phyloP scores from a whole-genome alignment of 1,140 invertebrate genomes.

The Nilaparvata lugens region DNA sequence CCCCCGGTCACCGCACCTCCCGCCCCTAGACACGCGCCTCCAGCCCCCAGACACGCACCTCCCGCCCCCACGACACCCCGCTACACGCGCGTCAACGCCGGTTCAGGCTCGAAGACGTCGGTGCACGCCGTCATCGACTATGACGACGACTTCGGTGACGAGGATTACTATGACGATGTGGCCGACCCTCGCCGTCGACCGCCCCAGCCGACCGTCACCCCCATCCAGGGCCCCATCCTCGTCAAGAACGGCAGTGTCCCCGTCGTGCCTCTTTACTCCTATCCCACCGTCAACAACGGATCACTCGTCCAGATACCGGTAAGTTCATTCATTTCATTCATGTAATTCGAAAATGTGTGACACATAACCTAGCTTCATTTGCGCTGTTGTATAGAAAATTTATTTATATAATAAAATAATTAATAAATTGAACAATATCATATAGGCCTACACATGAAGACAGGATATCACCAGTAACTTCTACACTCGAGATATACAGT shows the following conservation, averaged over 20 bases:
- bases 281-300: conserved; percentile 71
- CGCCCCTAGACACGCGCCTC: background rate
- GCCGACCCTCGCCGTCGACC: conserved; percentile 20
- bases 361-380: no score
- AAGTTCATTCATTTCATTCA: conserved; percentile 38
- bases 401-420: no score
- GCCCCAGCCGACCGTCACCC: conserved; percentile 48
- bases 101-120: conserved; percentile 45
- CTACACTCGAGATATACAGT: no score
- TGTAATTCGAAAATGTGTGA: no score
- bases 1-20: background rate
- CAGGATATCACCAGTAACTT: no score
- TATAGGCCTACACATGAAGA: no score
- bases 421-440: no score
- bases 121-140: conserved; percentile 61
- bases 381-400: no score
- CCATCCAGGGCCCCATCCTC: conserved; percentile 70
- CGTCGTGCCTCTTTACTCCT: conserved; percentile 75
- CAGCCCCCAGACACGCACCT: no score
- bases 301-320: conserved; percentile 79
- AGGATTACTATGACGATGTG: conserved; percentile 41
- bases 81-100: conserved; percentile 31
- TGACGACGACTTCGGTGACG: conserved; percentile 45
- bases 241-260: conserved; percentile 69
- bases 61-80: conserved; percentile 2